Conservation (phyloP, 2,797 vertebrate genomes). For the Picus viridis region DNA sequence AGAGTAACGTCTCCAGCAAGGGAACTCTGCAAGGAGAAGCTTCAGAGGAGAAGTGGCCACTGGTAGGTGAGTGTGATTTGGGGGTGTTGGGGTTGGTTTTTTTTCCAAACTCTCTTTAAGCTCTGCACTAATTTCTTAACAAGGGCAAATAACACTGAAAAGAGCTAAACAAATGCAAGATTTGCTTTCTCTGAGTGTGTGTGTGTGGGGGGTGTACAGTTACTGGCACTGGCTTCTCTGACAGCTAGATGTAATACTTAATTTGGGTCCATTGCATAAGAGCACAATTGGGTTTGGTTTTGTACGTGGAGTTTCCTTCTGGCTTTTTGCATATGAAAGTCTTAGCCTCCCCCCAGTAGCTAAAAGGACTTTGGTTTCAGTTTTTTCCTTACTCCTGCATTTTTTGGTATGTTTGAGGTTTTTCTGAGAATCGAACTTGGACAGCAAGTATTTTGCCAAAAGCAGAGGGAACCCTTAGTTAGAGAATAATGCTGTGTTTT, state of each 20-base stretch:
- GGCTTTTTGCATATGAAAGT: not conserved
- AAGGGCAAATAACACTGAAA: not conserved
- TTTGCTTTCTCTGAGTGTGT: not conserved
- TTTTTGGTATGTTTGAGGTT: constrained; percentile 37
- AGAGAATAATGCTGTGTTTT: constrained; percentile 58
- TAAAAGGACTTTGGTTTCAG: constrained; percentile 15
- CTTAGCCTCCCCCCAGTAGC: not conserved
- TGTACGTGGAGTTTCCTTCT: not conserved
- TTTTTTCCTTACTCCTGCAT: constrained; percentile 26
- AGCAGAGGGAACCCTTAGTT: constrained; percentile 61
- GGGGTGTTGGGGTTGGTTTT: too few species aligned
- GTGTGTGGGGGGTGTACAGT: not conserved
- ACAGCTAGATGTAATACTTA: not conserved
- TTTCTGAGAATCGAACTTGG: constrained; percentile 50
- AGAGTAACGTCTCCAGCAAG: constrained; percentile 72
- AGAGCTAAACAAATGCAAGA: not conserved
- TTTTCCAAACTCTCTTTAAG: constrained; percentile 27
- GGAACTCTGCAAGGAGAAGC: constrained; percentile 71
- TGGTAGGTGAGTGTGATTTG: constrained; percentile 65
- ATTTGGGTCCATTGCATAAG: not conserved
- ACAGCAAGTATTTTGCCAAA: constrained; percentile 43
- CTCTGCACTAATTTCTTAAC: not conserved
- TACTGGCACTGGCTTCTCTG: not conserved
- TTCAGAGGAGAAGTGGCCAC: constrained; percentile 66
- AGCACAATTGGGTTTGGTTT: not conserved